Percentiles rank a stretch among this genome's conserved stretches.
Conservation (phyloP, 2,113 vertebrate species). For the Istiophorus platypterus region DNA sequence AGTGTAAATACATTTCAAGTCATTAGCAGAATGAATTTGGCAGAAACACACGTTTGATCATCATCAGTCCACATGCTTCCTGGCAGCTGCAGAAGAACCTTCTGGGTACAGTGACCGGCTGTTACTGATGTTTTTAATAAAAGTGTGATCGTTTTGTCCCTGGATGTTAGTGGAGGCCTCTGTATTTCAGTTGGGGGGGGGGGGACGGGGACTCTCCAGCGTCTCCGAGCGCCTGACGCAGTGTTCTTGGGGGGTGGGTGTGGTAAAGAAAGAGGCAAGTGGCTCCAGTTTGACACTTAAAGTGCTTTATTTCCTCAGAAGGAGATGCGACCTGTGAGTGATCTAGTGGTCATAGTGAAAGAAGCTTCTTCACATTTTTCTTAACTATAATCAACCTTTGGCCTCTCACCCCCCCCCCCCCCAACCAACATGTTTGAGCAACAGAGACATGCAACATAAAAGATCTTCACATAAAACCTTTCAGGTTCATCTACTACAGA, state of each 20-base stretch:
- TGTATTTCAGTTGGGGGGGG: too few species aligned
- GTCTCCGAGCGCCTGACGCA: too few species aligned
- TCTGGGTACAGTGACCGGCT: too few species aligned
- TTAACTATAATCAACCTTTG: slow-evolving; percentile 71
- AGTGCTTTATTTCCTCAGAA: slow-evolving; percentile 84
- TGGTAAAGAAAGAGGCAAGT: slow-evolving; percentile 32
- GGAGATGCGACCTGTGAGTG: slow-evolving; percentile 71
- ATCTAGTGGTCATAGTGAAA: slow-evolving; percentile 84
- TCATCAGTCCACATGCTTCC: too few species aligned
- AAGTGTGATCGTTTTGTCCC: too few species aligned
- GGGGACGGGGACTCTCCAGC: too few species aligned
- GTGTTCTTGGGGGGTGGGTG: neutral
- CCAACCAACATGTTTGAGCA: slow-evolving; percentile 57
- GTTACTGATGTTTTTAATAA: too few species aligned
- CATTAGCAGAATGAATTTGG: neutral
- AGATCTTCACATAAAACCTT: slow-evolving; percentile 69
- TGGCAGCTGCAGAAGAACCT: too few species aligned
- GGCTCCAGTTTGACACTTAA: slow-evolving; percentile 76
- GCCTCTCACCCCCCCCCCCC: slow-evolving; percentile 37
- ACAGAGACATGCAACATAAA: slow-evolving; percentile 77
- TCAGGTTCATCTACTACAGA: slow-evolving; percentile 46
- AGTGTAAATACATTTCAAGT: neutral
- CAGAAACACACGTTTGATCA: neutral
- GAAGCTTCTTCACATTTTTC: slow-evolving; percentile 82
- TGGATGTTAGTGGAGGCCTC: too few species aligned